Percentiles rank a stretch among this genome's conserved stretches.
phyloP scores from a whole-genome alignment of 2,888 invertebrate genomes.

The Thalpophila matura region DNA sequence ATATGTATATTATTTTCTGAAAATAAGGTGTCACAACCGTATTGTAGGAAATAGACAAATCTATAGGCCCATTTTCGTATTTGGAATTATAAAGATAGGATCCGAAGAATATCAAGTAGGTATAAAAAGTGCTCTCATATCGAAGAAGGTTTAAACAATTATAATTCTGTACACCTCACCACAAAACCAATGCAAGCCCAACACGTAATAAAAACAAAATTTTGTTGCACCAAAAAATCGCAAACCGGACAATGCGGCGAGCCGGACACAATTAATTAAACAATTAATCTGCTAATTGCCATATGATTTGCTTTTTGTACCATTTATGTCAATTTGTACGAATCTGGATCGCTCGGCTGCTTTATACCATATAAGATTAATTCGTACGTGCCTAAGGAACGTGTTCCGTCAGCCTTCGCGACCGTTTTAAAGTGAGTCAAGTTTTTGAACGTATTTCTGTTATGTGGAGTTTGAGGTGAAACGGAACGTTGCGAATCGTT shows the following conservation, averaged over 20 bases:
- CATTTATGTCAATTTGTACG: constrained; percentile 83
- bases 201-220: constrained; percentile 65
- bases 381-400: constrained; percentile 65
- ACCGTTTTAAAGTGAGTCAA: constrained; percentile 31
- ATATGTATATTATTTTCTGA: too few species aligned
- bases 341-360: constrained; percentile 70
- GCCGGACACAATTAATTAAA: constrained; percentile 88
- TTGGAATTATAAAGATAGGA: too few species aligned
- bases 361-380: constrained; percentile 73
- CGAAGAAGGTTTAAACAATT: constrained; percentile 8
- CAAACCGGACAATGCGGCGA: constrained; percentile 64
- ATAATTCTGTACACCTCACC: constrained; percentile 21
- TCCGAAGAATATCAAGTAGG: too few species aligned
- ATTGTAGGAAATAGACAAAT: too few species aligned
- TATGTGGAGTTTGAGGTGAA: constrained; percentile 3
- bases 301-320: constrained; percentile 86
- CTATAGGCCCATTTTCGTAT: too few species aligned
- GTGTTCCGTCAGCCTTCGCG: constrained; percentile 35
- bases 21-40: too few species aligned
- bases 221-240: constrained; percentile 67
- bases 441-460: constrained; percentile 46
- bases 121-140: too few species aligned
- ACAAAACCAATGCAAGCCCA: constrained; percentile 47
- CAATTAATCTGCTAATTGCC: constrained; percentile 90
- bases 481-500: not conserved